Evolutionary conservation across 2,797 vertebrate genomes (phyloP).

Genomic region (Hemibagrus guttatus): DNA sequence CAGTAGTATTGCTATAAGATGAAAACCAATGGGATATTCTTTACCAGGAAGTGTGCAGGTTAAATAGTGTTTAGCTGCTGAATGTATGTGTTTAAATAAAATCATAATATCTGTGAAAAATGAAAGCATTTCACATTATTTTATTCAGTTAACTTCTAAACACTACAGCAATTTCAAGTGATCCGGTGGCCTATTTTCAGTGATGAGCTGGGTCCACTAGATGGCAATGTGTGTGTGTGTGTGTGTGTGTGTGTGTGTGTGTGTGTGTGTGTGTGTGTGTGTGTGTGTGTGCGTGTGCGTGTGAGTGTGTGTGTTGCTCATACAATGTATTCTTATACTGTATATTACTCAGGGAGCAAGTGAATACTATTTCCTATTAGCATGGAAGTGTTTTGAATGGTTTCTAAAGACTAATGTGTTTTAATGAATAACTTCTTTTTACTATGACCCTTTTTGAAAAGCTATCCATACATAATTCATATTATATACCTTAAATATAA

Average conservation of each 20-base stretch:
- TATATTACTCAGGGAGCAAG: too few relatives aligned
- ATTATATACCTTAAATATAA: background rate
- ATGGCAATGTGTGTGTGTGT: slow-evolving; percentile 27
- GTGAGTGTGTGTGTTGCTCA: background rate
- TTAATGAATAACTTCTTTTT: background rate
- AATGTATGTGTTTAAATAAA: background rate
- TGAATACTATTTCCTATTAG: background rate
- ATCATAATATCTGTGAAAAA: background rate
- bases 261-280: slow-evolving; percentile 5
- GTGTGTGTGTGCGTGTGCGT: background rate
- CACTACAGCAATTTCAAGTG: too few relatives aligned
- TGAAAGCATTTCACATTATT: background rate
- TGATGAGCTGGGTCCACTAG: slow-evolving; percentile 45
- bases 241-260: slow-evolving; percentile 1
- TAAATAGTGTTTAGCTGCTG: background rate
- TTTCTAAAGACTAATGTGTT: slow-evolving; percentile 7
- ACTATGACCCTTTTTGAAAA: background rate
- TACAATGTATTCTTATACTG: background rate
- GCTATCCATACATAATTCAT: background rate
- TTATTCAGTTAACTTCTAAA: background rate
- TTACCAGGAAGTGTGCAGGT: background rate
- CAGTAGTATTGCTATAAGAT: background rate
- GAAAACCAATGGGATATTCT: background rate
- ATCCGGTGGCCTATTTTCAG: background rate
- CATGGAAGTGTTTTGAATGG: background rate